Base-by-base conservation (phyloP, 2,888 invertebrate species). In the Capitulum mitella region DNA sequence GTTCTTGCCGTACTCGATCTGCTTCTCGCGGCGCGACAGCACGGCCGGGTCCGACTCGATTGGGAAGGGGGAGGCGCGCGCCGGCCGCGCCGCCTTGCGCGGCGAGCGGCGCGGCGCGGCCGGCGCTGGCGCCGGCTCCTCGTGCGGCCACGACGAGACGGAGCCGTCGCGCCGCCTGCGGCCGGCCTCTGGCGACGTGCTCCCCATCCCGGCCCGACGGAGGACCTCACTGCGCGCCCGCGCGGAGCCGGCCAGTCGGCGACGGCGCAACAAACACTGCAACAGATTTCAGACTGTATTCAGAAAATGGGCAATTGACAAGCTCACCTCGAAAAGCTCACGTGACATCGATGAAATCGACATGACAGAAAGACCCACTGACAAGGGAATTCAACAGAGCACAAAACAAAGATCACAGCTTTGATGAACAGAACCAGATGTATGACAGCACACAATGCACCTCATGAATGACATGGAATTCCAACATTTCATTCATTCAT, bases 1-100 rank as follows among this genome's bases (percentile, higher is more conserved):
- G 84, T 95, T 95, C 87, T 96, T 97, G 22, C 97, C 97, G 87
- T 94, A 97, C 85, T 96, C 95, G 83, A 97, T 93, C 87, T 96
- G 95, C 86, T 97, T 97, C 84, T 96, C 95, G 74, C 97, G 89
- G 81, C 97, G 89, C 64, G 89, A 87, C 80, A 97, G 86, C 40
- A 92, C 86, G 6, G 32, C 76, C 29, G 46, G 76, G 76, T 76
- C 76, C 19, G n/a, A 12, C 32, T 76, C 76, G 16, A 76, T 14
- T 22, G 10, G 22, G 26, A 29, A 40, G 26, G 37, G 40, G 3
- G 70, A 26, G 6, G 26, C 19, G 6, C 70, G 70, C 40, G 37
- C 10, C 70, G 70, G 70, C 26, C 40, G 29, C 19, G 70, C 3
- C 10, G 26, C 3, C 26, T 70, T 70, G 26, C 70, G 70, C 70